Percentiles rank a stretch among this genome's conserved stretches.
These are phyloP conservation scores for Dufourea novaeangliae DNA, from an alignment of 1,140 invertebrate genomes.

Conservation along the genomic window DNA sequence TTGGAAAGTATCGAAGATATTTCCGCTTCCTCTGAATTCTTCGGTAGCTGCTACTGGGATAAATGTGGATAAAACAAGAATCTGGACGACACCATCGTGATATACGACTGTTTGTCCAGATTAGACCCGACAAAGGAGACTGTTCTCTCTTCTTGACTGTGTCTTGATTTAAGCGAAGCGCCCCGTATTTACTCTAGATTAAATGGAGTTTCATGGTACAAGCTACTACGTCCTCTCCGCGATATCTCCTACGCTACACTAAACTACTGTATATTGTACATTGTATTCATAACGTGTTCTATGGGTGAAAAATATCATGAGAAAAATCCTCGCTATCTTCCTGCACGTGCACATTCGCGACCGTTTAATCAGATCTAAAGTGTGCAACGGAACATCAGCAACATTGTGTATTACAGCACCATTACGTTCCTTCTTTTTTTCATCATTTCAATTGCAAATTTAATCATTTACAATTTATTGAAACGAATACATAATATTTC, in stretches of 20 bases:
- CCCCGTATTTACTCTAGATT: constrained; percentile 74
- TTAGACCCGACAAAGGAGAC: constrained; percentile 76
- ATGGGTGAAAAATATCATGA: constrained; percentile 4
- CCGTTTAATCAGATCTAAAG: background rate
- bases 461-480: background rate
- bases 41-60: constrained; percentile 47
- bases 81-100: constrained; percentile 36
- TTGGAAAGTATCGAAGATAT: background rate
- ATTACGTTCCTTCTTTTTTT: background rate
- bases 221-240: constrained; percentile 26
- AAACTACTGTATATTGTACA: constrained; percentile 34
- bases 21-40: background rate
- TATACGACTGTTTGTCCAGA: constrained; percentile 72
- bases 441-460: background rate
- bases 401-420: too few species aligned
- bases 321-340: background rate
- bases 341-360: too few species aligned
- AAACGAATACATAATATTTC: too few species aligned
- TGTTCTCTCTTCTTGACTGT: constrained; percentile 63
- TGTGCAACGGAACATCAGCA: background rate
- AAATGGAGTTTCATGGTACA: constrained; percentile 56
- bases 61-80: constrained; percentile 58
- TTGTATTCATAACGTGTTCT: constrained; percentile 31
- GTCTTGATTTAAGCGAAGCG: constrained; percentile 70
- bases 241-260: constrained; percentile 33